Evolutionary conservation across 37 sponge, comb jelly and placozoan genomes (phyloP).

Genomic region (Diacarnus erythraeanus): DNA sequence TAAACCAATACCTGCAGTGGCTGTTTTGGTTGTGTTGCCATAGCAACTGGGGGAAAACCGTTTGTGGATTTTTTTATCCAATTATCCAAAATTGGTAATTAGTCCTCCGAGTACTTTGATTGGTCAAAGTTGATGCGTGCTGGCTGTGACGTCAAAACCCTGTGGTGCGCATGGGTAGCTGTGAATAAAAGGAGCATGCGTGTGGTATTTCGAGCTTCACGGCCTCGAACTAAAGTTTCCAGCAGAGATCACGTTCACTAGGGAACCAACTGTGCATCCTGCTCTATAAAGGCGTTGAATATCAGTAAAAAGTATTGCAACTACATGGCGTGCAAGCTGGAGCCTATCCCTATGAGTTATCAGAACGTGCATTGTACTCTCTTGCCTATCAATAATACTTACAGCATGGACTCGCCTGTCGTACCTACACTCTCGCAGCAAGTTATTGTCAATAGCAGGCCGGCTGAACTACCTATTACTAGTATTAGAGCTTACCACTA

Average conservation of each 20-base stretch:
- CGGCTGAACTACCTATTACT: not conserved
- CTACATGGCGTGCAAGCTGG: slow-evolving; percentile 67
- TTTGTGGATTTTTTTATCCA: not conserved
- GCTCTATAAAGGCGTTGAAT: no score
- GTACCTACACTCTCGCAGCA: slow-evolving; percentile 10
- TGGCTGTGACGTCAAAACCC: not conserved
- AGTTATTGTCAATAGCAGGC: slow-evolving; percentile 16
- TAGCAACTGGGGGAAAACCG: no score
- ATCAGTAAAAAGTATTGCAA: no score
- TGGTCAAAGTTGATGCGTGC: not conserved
- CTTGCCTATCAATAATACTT: slow-evolving; percentile 1
- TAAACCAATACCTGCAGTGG: not conserved
- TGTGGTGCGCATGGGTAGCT: not conserved
- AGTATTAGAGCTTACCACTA: not conserved
- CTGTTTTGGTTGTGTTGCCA: not conserved
- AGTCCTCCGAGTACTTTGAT: not conserved
- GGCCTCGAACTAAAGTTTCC: not conserved
- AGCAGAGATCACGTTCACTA: not conserved
- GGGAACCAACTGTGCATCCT: no score
- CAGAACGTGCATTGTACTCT: slow-evolving; percentile 62
- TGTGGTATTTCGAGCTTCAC: not conserved
- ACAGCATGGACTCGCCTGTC: not conserved
- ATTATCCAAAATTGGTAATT: not conserved
- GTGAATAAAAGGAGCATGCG: slow-evolving; percentile 5
- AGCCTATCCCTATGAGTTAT: slow-evolving; percentile 52